Evolutionary conservation across 2,888 invertebrate species (phyloP).

Genomic region (Chironomus riparius): DNA sequence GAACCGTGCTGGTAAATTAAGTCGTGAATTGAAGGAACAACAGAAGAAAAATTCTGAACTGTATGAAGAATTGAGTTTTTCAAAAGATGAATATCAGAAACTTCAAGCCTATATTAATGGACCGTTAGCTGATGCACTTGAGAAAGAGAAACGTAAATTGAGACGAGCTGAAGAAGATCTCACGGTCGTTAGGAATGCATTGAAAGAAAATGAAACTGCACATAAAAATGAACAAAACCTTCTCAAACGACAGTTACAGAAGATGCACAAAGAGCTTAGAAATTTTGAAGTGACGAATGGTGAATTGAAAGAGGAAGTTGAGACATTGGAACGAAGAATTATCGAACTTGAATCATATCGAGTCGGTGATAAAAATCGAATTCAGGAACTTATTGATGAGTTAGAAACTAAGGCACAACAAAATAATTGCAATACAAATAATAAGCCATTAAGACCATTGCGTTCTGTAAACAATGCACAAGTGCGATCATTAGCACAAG

Average conservation of each 20-base stretch:
- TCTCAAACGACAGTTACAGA: conserved; percentile 47
- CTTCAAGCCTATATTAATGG: conserved; percentile 45
- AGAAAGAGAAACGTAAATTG: conserved; percentile 38
- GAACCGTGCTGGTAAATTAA: conserved; percentile 47
- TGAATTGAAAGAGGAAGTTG: conserved; percentile 60
- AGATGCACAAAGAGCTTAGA: conserved; percentile 49
- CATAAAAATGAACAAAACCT: conserved; percentile 45
- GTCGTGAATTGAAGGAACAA: conserved; percentile 47
- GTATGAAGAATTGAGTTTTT: conserved; percentile 42
- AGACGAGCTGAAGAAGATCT: conserved; percentile 46
- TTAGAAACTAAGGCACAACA: conserved; percentile 48
- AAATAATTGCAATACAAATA: conserved; percentile 33
- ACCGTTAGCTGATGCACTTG: conserved; percentile 36
- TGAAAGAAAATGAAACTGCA: conserved; percentile 44
- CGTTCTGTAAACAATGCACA: neutral
- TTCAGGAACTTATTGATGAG: conserved; percentile 51
- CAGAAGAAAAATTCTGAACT: conserved; percentile 45
- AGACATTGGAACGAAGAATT: conserved; percentile 51
- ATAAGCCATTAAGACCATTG: conserved; percentile 5
- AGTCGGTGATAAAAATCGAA: conserved; percentile 48
- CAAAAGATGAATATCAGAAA: conserved; percentile 47
- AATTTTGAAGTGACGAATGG: conserved; percentile 59
- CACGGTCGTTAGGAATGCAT: conserved; percentile 42
- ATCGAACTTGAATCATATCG: conserved; percentile 48
- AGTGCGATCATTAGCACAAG: conserved; percentile 16